Conservation (phyloP, 1,140 invertebrate species). For the Panagrolaimus sp. region DNA sequence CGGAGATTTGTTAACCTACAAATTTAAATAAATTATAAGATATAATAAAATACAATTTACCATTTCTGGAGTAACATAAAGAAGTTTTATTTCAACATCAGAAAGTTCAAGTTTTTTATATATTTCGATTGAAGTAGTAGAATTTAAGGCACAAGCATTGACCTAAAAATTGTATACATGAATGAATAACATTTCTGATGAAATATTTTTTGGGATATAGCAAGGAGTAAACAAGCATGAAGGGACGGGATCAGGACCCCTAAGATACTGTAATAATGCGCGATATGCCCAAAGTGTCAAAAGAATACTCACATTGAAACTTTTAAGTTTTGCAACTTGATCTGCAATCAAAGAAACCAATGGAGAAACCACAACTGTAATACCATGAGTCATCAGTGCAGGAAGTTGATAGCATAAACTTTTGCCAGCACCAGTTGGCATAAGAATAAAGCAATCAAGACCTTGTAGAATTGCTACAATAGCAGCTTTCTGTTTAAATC, state of each 20-base stretch:
- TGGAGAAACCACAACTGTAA: conserved; percentile 83
- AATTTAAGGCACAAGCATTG: too few relatives aligned
- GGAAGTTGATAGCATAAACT: conserved; percentile 87
- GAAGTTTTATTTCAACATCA: conserved; percentile 71
- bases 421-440: conserved; percentile 93
- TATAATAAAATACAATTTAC: conserved; percentile 21
- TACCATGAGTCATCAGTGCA: conserved; percentile 70
- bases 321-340: conserved; percentile 74
- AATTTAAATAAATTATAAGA: conserved; percentile 16
- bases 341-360: conserved; percentile 86
- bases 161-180: too few relatives aligned
- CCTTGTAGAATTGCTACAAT: conserved; percentile 83
- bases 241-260: too few relatives aligned
- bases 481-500: conserved; percentile 83
- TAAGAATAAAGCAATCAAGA: too few relatives aligned
- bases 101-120: conserved; percentile 66
- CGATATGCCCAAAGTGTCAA: too few relatives aligned
- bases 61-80: conserved; percentile 84
- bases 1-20: conserved; percentile 21
- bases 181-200: too few relatives aligned
- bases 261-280: too few relatives aligned
- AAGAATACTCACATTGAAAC: conserved; percentile 11
- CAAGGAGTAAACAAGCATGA: too few relatives aligned
- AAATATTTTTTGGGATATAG: too few relatives aligned
- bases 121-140: too few relatives aligned